Percentiles rank a stretch among this genome's conserved stretches.
phyloP scores from a whole-genome alignment of 2,113 vertebrate genomes.

The Indri indri region DNA sequence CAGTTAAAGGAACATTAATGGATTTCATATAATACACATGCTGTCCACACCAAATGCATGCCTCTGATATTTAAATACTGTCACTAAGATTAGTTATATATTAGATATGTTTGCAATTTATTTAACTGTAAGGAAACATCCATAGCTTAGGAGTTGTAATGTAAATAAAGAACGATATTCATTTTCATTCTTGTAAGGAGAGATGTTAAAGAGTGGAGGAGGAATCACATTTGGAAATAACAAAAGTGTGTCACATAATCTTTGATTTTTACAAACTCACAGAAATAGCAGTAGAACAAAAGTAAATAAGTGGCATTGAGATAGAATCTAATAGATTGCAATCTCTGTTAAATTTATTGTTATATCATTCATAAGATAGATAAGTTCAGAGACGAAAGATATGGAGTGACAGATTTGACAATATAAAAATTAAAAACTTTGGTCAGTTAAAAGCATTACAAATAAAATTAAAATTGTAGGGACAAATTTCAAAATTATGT shows the following conservation, averaged over 20 bases:
- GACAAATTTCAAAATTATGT: background rate
- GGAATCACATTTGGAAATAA: background rate
- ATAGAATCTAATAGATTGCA: background rate
- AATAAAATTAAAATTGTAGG: background rate
- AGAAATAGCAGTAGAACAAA: background rate
- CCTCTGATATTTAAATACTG: background rate
- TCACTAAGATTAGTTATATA: background rate
- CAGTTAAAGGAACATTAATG: slow-evolving; percentile 3
- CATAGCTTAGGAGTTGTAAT: background rate
- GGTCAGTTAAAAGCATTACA: background rate
- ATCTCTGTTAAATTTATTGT: background rate
- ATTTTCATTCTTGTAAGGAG: background rate
- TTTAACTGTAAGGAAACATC: background rate
- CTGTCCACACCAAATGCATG: background rate
- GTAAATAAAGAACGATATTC: background rate
- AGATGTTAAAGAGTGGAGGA: background rate
- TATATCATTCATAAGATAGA: background rate
- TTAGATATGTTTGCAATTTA: background rate
- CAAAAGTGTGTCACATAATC: background rate
- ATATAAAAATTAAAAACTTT: background rate
- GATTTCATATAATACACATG: background rate
- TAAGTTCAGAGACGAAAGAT: background rate
- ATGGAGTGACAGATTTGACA: background rate
- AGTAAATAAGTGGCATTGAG: background rate
- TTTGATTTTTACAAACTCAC: background rate